A percentile compares a stretch with the other conserved stretches of the same genome.
phyloP scores from a whole-genome alignment of 2,888 invertebrate species.

The Noctua fimbriata region DNA sequence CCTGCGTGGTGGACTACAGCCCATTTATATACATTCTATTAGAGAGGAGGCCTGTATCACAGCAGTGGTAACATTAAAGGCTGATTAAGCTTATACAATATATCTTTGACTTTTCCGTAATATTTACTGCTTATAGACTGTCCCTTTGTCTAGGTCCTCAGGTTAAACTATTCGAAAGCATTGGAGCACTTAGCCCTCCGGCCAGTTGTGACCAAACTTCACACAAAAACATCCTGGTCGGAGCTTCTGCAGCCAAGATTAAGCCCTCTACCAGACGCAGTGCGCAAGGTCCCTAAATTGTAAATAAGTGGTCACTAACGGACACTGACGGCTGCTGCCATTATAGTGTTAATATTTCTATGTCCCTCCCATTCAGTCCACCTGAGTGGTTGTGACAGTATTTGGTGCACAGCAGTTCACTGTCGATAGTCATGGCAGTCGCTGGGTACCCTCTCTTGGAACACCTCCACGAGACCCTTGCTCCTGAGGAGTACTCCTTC shows the following conservation, averaged over 20 bases:
- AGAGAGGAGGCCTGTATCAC: neutral
- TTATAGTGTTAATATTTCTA: neutral
- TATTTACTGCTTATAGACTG: neutral
- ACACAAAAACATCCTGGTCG: neutral
- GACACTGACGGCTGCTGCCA: neutral
- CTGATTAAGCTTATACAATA: neutral
- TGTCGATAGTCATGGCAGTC: conserved; percentile 61
- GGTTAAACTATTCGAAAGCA: neutral
- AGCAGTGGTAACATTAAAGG: neutral
- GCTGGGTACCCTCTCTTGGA: conserved; percentile 63
- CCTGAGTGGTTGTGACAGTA: conserved; percentile 49
- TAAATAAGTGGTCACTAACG: neutral
- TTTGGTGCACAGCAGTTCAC: conserved; percentile 39
- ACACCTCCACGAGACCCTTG: conserved; percentile 68
- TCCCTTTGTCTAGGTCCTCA: neutral
- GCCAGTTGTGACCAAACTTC: neutral
- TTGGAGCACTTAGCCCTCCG: neutral
- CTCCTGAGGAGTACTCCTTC: conserved; percentile 56
- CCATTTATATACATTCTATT: neutral
- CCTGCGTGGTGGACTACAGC: neutral
- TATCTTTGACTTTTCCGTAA: too few species aligned
- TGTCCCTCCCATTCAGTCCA: neutral
- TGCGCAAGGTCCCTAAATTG: neutral
- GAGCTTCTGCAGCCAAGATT: neutral
- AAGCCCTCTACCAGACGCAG: neutral